Percentiles rank a stretch among this genome's conserved stretches.
These are phyloP conservation scores for Halcyon chelicuti DNA, from an alignment of 2,797 vertebrate genomes.

Conservation along the genomic window DNA sequence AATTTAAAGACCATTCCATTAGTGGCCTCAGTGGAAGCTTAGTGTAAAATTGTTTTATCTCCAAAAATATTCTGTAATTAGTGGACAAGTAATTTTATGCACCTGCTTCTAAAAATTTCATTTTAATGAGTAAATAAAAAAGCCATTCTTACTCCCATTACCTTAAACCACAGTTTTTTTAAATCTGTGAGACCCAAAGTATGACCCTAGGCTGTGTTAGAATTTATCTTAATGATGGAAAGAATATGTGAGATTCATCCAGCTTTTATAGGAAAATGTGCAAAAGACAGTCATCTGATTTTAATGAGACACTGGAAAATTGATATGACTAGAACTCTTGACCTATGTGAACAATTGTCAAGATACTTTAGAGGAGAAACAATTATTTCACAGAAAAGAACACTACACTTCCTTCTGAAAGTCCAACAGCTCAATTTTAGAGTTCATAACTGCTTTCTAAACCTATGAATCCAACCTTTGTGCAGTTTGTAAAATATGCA, in stretches of 20 bases:
- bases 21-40: not conserved
- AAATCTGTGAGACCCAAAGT: not conserved
- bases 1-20: not conserved
- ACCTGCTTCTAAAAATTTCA: not conserved
- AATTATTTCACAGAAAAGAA: not conserved
- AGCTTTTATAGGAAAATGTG: not conserved
- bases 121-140: constrained; percentile 25
- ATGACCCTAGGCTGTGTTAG: not conserved
- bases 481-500: not conserved
- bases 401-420: not conserved
- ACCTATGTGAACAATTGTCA: not conserved
- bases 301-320: not conserved
- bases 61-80: not conserved
- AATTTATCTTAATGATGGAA: not conserved
- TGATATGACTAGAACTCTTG: not conserved
- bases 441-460: not conserved
- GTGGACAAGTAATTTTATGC: not conserved
- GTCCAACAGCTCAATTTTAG: not conserved
- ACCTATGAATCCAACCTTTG: not conserved
- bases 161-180: not conserved
- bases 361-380: not conserved
- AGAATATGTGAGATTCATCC: not conserved
- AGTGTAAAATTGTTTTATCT: not conserved
- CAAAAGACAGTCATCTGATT: not conserved
- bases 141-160: not conserved